Evolutionary conservation across 1,140 invertebrate species (phyloP), one percentile per base, ranked within the genome.

Genomic region (Hestina assimilis): DNA sequence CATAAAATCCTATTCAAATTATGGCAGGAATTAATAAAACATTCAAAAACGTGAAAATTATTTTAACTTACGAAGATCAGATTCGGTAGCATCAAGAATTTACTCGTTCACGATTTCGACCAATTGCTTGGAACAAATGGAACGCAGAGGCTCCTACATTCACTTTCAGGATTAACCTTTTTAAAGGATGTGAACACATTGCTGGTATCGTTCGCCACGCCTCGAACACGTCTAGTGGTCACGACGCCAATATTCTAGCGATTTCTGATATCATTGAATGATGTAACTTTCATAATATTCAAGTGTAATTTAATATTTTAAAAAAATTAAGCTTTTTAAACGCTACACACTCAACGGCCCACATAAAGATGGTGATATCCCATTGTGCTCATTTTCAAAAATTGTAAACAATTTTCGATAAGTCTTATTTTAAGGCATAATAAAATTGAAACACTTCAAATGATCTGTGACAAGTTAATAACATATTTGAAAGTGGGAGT

Each of bases 161-260:
- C 45, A 47, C 45, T 47, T 47, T 21, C 26, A 47, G 45, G 45
- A 15, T 12, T 47, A 47, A 47, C 45, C 45, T 47, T 47, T 38
- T 47, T 47, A 47, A 47, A 47, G 29, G 45, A 47, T 47, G 12
- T 38, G 33, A 38, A 17, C 33, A 38, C 33, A 19, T 38, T 17
- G n/a, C n/a, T n/a, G 33, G 33, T 38, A 17, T 8, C 15, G 33
- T 38, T 38, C 24, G 45, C 45, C 45, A 47, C 45, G 45, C 45
- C 45, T 47, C 8, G 14, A 31, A 31, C 29, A 4, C 29, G 29
- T 9, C 8, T 31, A 31, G 29, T 20, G 33, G 33, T 38, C 33
- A 38, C 33, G 33, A 38, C 33, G 33, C 15, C 15, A 38, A 19
- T 19, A 14, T 38, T 20, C 33, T 0, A 38, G 19, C 33, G 14